Evolutionary conservation across 1,140 invertebrate species (phyloP).

Genomic region (Formica exsecta): DNA sequence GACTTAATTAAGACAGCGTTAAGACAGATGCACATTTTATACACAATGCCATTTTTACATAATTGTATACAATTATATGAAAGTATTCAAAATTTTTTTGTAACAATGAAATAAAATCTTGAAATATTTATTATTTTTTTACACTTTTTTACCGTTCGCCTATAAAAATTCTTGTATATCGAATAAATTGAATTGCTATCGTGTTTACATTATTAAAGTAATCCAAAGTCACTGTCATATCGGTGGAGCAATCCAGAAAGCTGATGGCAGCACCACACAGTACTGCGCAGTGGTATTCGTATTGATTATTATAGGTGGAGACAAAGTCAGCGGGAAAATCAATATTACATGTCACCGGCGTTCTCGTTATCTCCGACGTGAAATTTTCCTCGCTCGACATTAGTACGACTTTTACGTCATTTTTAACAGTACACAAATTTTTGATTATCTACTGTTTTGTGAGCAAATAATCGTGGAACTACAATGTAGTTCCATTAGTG

Average conservation of each 20-base stretch:
- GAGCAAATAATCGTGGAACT: constrained; percentile 8
- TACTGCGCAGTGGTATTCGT: constrained; percentile 46
- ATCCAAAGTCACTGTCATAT: constrained; percentile 18
- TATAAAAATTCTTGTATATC: background rate
- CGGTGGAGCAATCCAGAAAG: constrained; percentile 8
- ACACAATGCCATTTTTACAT: background rate
- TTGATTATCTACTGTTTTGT: background rate
- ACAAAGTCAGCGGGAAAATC: constrained; percentile 83
- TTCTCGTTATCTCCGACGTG: constrained; percentile 73
- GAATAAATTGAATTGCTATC: background rate
- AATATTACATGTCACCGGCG: constrained; percentile 80
- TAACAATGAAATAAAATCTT: constrained; percentile 35
- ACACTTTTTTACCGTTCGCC: background rate
- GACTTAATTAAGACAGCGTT: background rate
- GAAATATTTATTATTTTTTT: background rate
- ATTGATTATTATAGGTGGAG: constrained; percentile 85
- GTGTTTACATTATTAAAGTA: background rate
- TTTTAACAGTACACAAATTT: constrained; percentile 1
- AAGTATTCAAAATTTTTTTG: background rate
- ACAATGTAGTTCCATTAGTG: constrained; percentile 63
- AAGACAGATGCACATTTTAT: background rate
- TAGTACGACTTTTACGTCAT: constrained; percentile 21
- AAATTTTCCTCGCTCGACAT: constrained; percentile 65
- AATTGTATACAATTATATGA: background rate
- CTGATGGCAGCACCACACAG: constrained; percentile 78